Evolutionary conservation across 37 sponge, comb jelly and placozoan genomes (phyloP), one percentile per base, ranked within the genome.

Genomic region (Crambe crambe): DNA sequence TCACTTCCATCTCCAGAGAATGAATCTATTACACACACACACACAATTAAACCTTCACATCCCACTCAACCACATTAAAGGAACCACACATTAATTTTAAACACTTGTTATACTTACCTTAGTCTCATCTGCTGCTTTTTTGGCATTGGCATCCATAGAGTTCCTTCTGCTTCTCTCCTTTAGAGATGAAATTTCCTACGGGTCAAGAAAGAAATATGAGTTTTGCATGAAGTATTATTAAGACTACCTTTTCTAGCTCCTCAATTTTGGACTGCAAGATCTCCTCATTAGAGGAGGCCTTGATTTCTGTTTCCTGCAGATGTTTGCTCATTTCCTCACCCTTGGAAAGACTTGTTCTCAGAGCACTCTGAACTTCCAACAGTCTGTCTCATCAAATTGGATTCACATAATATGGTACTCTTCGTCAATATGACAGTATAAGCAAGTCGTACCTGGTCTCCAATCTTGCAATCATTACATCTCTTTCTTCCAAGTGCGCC

Each of bases 391-490:
- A 47, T 6, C 6, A n/a, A n/a, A n/a, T n/a, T n/a, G n/a, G n/a
- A n/a, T n/a, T n/a, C n/a, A n/a, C n/a, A n/a, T n/a, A n/a, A n/a
- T n/a, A n/a, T n/a, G n/a, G n/a, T n/a, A n/a, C n/a, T n/a, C n/a
- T n/a, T n/a, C n/a, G n/a, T n/a, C n/a, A n/a, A n/a, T n/a, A n/a
- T n/a, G n/a, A n/a, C n/a, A n/a, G n/a, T n/a, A n/a, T n/a, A n/a
- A n/a, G n/a, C n/a, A n/a, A n/a, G n/a, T n/a, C n/a, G n/a, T 31
- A 65, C 66, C 30, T 65, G 35, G 31, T 30, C 66, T 65, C 66
- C 66, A 65, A 34, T 30, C 66, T 31, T 18, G 66, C 66, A 29
- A 65, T 32, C 17, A 34, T 30, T 30, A 30, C 31, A 5, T 65
- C 66, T 30, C 66, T 65, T 30, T 65, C 66, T 9, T 65, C 66